These are phyloP conservation scores for Pongo pygmaeus DNA, from an alignment of 2,113 vertebrate species.

Conservation along the genomic window DNA sequence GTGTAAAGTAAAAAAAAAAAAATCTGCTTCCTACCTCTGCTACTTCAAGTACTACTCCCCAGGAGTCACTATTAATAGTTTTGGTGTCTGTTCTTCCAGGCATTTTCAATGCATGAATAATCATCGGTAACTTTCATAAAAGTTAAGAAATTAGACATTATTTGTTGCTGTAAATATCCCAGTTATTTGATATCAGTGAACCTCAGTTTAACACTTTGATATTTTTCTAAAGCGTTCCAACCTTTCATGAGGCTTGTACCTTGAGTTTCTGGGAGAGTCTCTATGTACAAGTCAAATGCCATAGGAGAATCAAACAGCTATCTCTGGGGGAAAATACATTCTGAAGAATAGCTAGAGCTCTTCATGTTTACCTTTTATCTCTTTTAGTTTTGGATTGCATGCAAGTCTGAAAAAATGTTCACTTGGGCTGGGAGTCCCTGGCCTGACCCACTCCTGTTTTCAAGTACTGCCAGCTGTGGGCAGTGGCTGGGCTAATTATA, in stretches of 20 bases:
- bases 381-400: not conserved
- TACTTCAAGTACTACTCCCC: not conserved
- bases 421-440: not conserved
- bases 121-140: not conserved
- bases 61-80: not conserved
- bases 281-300: not conserved
- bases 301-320: not conserved
- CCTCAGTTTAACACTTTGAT: conserved; percentile 12
- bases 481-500: not conserved
- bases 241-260: not conserved
- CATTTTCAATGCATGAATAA: not conserved
- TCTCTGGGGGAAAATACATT: not conserved
- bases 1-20: not conserved
- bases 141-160: not conserved
- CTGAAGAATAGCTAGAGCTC: not conserved
- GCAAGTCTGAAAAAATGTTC: conserved; percentile 35
- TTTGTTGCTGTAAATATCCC: conserved; percentile 17
- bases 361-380: not conserved
- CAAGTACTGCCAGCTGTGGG: not conserved
- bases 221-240: conserved; percentile 49
- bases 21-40: too few relatives aligned
- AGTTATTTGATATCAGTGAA: conserved; percentile 14
- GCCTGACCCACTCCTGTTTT: not conserved
- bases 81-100: not conserved
- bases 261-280: conserved; percentile 10